phyloP scores from a whole-genome alignment of 2,113 vertebrate species.

The Hoplias malabaricus region DNA sequence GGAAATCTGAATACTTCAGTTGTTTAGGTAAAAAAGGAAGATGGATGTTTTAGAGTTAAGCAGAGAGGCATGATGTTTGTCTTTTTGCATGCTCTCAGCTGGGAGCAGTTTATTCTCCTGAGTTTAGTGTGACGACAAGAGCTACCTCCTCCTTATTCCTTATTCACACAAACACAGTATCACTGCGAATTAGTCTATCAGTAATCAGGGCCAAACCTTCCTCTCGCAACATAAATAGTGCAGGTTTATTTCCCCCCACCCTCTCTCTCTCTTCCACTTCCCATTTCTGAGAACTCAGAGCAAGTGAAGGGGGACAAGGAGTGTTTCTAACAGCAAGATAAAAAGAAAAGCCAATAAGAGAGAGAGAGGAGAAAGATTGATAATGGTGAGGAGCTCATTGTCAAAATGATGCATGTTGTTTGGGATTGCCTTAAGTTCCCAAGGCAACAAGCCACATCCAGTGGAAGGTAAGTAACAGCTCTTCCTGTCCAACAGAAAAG shows the following conservation, averaged over 20 bases:
- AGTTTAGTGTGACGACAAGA: slow-evolving; percentile 11
- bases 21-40: background rate
- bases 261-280: background rate
- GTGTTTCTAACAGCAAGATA: background rate
- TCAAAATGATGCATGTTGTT: slow-evolving; percentile 57
- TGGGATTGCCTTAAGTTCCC: slow-evolving; percentile 65
- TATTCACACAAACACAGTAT: slow-evolving; percentile 28
- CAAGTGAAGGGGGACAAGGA: background rate
- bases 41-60: background rate
- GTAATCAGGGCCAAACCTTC: background rate
- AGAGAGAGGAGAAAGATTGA: slow-evolving; percentile 28
- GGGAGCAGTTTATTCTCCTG: slow-evolving; percentile 21
- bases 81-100: background rate
- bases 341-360: slow-evolving; percentile 24
- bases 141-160: slow-evolving; percentile 21
- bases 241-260: background rate
- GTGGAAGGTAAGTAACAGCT: slow-evolving; percentile 48
- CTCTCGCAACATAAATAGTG: background rate
- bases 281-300: slow-evolving; percentile 16
- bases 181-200: background rate
- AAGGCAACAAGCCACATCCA: slow-evolving; percentile 44
- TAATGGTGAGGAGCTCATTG: slow-evolving; percentile 34
- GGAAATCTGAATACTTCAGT: background rate
- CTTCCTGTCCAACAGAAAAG: background rate
- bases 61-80: background rate